Evolutionary conservation across 92 coral and sea anemone species (phyloP), one percentile per base, ranked within the genome.

Genomic region (Zoanthus sansibaricus): DNA sequence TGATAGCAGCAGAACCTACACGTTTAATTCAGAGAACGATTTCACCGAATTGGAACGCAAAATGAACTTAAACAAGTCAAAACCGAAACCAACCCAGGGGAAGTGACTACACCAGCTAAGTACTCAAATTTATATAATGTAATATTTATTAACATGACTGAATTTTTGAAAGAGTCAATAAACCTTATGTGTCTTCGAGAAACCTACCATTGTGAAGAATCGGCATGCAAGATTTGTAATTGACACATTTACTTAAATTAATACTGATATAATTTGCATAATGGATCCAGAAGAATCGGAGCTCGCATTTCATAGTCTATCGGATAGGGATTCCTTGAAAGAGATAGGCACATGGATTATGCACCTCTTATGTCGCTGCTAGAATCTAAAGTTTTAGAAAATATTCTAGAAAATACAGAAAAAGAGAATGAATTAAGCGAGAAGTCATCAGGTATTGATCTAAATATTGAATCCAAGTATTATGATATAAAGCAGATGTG

Each of bases 1-100:
- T 44, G 77, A 73, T 9, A 73, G 42, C 56, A 73, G 77, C 18
- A 20, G 44, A 71, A 71, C 21, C 52, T 71, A 10, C 49, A 71
- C 51, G 32, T 71, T 71, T 31, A 49, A 71, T 30, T 30, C 33
- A 20, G 49, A 47, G 32, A 6, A 11, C 25, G 76, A 71, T 13
- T 37, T 71, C 6, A 45, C 17, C 5, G 48, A 70, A 32, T 70
- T 70, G n/a, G 11, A 71, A 32, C 25, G 18, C 20, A 71, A 71
- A 71, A 32, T 32, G 20, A 58, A 58, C 64, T n/a, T 18, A 58
- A 58, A 58, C 64, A 58, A 58, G 14, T 58, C 64, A 58, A 0
- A 58, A 58, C 4, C 64, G 15, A 13, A 58, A 56, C 64, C 64
- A 56, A 12, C 64, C 64, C 64, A 56, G 64, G 64, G n/a, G 18